Percentiles rank a stretch among this genome's conserved stretches.
These are phyloP conservation scores for Sebastes iracundus DNA, from an alignment of 2,797 vertebrate species.

Conservation along the genomic window DNA sequence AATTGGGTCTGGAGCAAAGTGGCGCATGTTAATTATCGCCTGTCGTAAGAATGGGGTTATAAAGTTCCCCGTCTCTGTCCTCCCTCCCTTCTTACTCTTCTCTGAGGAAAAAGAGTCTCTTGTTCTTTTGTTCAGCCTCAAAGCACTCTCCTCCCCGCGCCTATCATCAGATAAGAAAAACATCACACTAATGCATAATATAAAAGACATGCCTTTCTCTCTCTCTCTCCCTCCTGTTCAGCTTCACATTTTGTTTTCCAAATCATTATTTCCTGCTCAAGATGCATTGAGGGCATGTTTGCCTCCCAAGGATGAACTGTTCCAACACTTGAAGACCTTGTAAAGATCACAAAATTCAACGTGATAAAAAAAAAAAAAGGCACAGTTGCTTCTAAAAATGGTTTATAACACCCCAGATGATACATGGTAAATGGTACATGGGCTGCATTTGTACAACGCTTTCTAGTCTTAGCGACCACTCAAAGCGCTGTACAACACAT, in stretches of 20 bases:
- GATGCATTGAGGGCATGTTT: constrained; percentile 18
- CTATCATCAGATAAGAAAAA: constrained; percentile 41
- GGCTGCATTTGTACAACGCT: neutral
- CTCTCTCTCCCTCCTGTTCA: neutral
- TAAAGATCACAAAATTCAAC: constrained; percentile 11
- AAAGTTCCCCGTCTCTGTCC: constrained; percentile 27
- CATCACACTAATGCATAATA: constrained; percentile 21
- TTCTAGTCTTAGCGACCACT: neutral
- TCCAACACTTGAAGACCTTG: constrained; percentile 11
- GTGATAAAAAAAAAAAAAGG: neutral
- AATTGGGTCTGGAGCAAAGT: constrained; percentile 46
- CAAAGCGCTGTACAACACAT: neutral
- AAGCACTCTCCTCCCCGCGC: constrained; percentile 24
- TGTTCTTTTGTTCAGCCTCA: constrained; percentile 42
- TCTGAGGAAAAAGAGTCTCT: constrained; percentile 42
- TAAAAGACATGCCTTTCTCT: neutral
- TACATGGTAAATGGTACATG: neutral
- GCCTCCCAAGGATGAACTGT: constrained; percentile 3
- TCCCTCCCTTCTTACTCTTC: constrained; percentile 27
- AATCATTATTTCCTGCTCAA: constrained; percentile 30
- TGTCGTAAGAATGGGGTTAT: constrained; percentile 21
- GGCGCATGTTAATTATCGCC: constrained; percentile 53
- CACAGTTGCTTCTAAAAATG: neutral
- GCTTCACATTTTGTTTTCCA: constrained; percentile 10
- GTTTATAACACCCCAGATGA: neutral